Evolutionary conservation across 2,888 invertebrate genomes (phyloP).

Genomic region (Tyria jacobaeae): DNA sequence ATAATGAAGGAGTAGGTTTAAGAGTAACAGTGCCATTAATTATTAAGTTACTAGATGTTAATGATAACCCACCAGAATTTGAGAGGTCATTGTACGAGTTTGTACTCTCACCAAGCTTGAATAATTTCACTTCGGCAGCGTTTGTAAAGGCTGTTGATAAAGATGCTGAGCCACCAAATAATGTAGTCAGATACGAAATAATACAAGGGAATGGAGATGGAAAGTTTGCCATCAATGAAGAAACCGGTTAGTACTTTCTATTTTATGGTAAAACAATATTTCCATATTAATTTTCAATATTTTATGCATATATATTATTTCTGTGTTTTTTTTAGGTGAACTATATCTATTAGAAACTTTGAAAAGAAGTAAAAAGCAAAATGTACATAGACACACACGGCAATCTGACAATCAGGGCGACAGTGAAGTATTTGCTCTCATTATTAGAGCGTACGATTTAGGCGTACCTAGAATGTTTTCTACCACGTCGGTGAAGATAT

Average conservation of each 20-base stretch:
- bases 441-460: conserved; percentile 93
- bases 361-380: conserved; percentile 77
- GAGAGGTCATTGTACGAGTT: conserved; percentile 93
- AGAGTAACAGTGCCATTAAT: conserved; percentile 90
- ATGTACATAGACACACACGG: conserved; percentile 78
- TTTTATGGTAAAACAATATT: not conserved
- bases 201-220: conserved; percentile 91
- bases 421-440: conserved; percentile 88
- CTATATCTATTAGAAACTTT: conserved; percentile 87
- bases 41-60: conserved; percentile 92
- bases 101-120: conserved; percentile 90
- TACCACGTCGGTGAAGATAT: conserved; percentile 91
- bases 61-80: conserved; percentile 95
- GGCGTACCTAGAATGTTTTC: conserved; percentile 93
- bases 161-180: conserved; percentile 94
- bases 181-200: conserved; percentile 94
- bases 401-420: conserved; percentile 77
- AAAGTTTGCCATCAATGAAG: conserved; percentile 91
- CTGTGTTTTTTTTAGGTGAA: conserved; percentile 83
- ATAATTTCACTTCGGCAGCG: conserved; percentile 92
- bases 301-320: not conserved
- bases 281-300: not conserved
- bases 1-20: conserved; percentile 94
- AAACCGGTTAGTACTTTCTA: conserved; percentile 86
- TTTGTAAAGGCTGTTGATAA: conserved; percentile 93